Percentiles rank a stretch among this genome's conserved stretches.
phyloP scores from a whole-genome alignment of 1,140 invertebrate genomes.

The Periplaneta americana region DNA sequence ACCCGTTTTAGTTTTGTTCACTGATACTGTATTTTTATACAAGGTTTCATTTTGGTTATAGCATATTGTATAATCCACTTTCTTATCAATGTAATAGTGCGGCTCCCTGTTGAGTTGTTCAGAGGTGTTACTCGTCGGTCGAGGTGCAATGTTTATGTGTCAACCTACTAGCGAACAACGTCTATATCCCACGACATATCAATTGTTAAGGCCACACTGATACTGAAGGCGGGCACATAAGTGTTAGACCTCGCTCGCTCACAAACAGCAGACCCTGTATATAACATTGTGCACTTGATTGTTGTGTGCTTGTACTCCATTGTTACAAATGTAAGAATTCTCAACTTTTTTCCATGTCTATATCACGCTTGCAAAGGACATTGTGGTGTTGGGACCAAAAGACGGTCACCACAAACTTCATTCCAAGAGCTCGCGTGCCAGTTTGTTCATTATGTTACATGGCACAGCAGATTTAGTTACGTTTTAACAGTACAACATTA shows the following conservation, averaged over 20 bases:
- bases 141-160: neutral
- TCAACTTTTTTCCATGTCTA: too few species aligned
- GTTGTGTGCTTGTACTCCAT: conserved; percentile 15
- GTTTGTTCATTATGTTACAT: too few species aligned
- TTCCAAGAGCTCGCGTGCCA: too few species aligned
- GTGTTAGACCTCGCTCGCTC: neutral
- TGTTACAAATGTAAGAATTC: conserved; percentile 10
- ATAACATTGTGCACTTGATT: conserved; percentile 13
- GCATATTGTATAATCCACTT: neutral
- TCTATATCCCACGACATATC: neutral
- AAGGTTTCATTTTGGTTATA: neutral
- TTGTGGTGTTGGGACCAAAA: too few species aligned
- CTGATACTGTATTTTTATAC: neutral
- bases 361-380: conserved; percentile 6
- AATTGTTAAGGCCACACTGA: neutral
- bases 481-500: too few species aligned
- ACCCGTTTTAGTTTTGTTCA: neutral
- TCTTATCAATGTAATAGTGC: neutral
- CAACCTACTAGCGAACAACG: neutral
- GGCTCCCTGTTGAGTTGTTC: neutral
- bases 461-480: too few species aligned
- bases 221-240: neutral
- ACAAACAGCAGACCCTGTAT: neutral
- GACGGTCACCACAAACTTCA: too few species aligned
- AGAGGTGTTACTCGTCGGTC: neutral